These are phyloP conservation scores for Puntigrus tetrazona DNA, from an alignment of 2,113 vertebrate genomes.

Conservation along the genomic window DNA sequence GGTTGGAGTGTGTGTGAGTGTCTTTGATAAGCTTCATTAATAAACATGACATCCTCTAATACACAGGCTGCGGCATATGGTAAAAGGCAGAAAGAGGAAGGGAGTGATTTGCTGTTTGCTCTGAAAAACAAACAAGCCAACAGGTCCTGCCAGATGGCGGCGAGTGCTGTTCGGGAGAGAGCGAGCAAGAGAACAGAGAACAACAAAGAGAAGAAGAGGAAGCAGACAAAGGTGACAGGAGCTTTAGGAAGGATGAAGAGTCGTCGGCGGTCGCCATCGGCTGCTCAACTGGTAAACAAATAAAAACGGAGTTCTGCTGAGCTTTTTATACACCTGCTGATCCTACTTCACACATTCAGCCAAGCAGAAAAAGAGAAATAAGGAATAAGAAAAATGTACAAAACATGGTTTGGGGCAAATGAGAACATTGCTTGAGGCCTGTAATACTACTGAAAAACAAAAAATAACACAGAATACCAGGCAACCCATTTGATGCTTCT, in stretches of 20 bases:
- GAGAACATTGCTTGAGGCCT: slow-evolving; percentile 64
- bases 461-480: slow-evolving; percentile 45
- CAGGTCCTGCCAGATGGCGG: slow-evolving; percentile 98
- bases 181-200: not conserved
- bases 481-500: slow-evolving; percentile 54
- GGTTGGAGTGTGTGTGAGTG: slow-evolving; percentile 37
- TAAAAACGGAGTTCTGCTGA: slow-evolving; percentile 69
- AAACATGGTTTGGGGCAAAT: slow-evolving; percentile 64
- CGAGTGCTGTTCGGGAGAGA: slow-evolving; percentile 63
- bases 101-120: slow-evolving; percentile 98
- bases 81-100: slow-evolving; percentile 93
- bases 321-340: slow-evolving; percentile 69
- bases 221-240: slow-evolving; percentile 50
- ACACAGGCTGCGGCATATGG: slow-evolving; percentile 95
- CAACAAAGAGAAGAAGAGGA: slow-evolving; percentile 25
- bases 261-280: slow-evolving; percentile 71
- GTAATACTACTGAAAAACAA: slow-evolving; percentile 65
- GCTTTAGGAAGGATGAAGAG: slow-evolving; percentile 73
- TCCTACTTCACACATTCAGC: slow-evolving; percentile 70
- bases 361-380: slow-evolving; percentile 40
- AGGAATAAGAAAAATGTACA: slow-evolving; percentile 50
- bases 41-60: slow-evolving; percentile 93
- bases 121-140: slow-evolving; percentile 99
- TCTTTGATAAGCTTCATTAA: slow-evolving; percentile 96
- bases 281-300: slow-evolving; percentile 74